Conservation (phyloP, 1,140 invertebrate species). For the Apolygus lucorum region DNA sequence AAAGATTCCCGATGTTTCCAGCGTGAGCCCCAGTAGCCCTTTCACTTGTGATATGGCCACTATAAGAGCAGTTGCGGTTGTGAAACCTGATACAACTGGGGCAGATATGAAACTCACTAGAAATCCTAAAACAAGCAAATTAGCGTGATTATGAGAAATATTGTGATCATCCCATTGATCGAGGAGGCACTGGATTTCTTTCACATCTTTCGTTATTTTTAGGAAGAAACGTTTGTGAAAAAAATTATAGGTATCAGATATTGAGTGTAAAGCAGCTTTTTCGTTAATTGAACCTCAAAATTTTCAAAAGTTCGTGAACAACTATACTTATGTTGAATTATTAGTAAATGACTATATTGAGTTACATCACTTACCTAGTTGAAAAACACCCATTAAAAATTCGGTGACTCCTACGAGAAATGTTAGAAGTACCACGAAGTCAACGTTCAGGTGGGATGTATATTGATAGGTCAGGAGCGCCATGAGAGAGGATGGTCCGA, state of each 20-base stretch:
- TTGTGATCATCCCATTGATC: too few species aligned
- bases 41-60: slow-evolving; percentile 85
- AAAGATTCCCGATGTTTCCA: slow-evolving; percentile 50
- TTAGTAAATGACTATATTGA: too few species aligned
- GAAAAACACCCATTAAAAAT: slow-evolving; percentile 64
- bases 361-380: slow-evolving; percentile 67
- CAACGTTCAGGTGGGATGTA: slow-evolving; percentile 55
- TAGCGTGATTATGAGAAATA: too few species aligned
- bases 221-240: too few species aligned
- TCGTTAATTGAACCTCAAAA: too few species aligned
- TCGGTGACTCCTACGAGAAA: slow-evolving; percentile 69
- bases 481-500: slow-evolving; percentile 82
- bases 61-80: slow-evolving; percentile 83
- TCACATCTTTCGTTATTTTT: too few species aligned
- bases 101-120: slow-evolving; percentile 87
- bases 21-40: slow-evolving; percentile 63
- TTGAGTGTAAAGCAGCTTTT: too few species aligned
- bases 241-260: too few species aligned
- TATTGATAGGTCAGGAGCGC: slow-evolving; percentile 67
- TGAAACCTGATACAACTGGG: slow-evolving; percentile 86
- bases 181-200: too few species aligned
- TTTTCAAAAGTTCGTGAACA: too few species aligned
- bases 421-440: slow-evolving; percentile 68
- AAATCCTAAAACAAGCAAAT: slow-evolving; percentile 77
- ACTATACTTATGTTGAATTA: too few species aligned